Evolutionary conservation across 2,113 vertebrate species (phyloP).

Genomic region (Chiloscyllium plagiosum): DNA sequence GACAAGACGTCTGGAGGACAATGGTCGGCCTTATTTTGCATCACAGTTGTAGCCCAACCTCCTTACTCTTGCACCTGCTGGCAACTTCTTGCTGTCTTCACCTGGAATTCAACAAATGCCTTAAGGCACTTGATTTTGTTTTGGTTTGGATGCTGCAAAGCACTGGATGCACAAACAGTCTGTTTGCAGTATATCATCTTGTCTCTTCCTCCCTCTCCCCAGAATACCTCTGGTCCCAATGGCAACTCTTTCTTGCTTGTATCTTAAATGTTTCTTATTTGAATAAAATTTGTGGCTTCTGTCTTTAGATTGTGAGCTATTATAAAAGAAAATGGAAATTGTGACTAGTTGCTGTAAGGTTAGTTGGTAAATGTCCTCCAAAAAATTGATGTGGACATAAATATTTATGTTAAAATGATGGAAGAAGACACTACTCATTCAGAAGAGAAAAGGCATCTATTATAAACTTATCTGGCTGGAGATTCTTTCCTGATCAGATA

Average conservation of each 20-base stretch:
- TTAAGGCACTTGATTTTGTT: constrained; percentile 12
- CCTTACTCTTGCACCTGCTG: background rate
- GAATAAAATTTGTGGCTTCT: constrained; percentile 30
- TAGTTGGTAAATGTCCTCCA: background rate
- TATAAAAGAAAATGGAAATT: background rate
- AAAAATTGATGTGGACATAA: background rate
- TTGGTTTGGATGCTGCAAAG: background rate
- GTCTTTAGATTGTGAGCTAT: constrained; percentile 25
- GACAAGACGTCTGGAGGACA: constrained; percentile 76
- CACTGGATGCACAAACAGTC: background rate
- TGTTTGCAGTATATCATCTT: constrained; percentile 7
- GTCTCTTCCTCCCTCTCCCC: background rate
- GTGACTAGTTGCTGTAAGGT: background rate
- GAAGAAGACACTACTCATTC: background rate
- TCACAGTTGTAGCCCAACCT: constrained; percentile 62
- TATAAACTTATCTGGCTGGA: background rate
- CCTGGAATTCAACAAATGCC: constrained; percentile 6
- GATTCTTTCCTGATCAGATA: background rate
- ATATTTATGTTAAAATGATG: background rate
- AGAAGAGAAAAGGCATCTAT: background rate
- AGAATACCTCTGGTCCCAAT: constrained; percentile 8
- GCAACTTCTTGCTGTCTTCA: background rate
- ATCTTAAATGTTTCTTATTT: constrained; percentile 32
- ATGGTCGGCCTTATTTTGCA: constrained; percentile 80
- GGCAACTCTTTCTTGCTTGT: background rate